These are phyloP conservation scores for Oncorhynchus keta DNA, from an alignment of 2,113 vertebrate species.

Conservation along the genomic window DNA sequence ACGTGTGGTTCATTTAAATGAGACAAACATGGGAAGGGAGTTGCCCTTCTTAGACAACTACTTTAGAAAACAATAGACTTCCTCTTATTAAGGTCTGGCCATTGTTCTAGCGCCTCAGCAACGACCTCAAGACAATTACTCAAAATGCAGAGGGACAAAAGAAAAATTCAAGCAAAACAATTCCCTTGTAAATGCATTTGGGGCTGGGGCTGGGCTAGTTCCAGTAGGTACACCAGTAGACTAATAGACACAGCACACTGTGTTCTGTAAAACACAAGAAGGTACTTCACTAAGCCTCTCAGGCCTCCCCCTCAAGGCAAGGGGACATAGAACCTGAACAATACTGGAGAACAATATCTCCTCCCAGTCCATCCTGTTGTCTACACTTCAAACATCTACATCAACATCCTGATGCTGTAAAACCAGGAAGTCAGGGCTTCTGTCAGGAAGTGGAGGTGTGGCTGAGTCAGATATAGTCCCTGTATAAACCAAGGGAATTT, in stretches of 20 bases:
- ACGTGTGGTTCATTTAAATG: not conserved
- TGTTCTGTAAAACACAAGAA: no score
- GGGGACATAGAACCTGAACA: constrained; percentile 7
- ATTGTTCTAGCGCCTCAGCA: constrained; percentile 48
- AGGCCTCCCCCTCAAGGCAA: constrained; percentile 21
- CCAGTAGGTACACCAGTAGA: not conserved
- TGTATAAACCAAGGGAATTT: constrained; percentile 8
- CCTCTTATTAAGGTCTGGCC: constrained; percentile 24
- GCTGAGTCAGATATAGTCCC: constrained; percentile 18
- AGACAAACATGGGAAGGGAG: not conserved
- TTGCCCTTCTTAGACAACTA: constrained; percentile 13
- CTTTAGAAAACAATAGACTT: constrained; percentile 39
- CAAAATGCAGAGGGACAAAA: constrained; percentile 35
- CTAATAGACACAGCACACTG: no score
- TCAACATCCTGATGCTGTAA: constrained; percentile 25
- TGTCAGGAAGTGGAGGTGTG: constrained; percentile 37
- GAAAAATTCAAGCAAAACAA: constrained; percentile 31
- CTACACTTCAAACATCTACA: constrained; percentile 19
- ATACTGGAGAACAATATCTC: no score
- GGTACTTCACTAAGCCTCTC: not conserved
- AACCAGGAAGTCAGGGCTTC: constrained; percentile 3
- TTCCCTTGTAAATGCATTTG: constrained; percentile 39
- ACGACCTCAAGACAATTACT: constrained; percentile 42
- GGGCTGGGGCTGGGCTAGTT: constrained; percentile 13
- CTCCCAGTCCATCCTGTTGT: no score